A percentile compares a stretch with the other conserved stretches of the same genome.
Conservation (phyloP, 2,113 vertebrate species). For the Trematomus loennbergii region DNA sequence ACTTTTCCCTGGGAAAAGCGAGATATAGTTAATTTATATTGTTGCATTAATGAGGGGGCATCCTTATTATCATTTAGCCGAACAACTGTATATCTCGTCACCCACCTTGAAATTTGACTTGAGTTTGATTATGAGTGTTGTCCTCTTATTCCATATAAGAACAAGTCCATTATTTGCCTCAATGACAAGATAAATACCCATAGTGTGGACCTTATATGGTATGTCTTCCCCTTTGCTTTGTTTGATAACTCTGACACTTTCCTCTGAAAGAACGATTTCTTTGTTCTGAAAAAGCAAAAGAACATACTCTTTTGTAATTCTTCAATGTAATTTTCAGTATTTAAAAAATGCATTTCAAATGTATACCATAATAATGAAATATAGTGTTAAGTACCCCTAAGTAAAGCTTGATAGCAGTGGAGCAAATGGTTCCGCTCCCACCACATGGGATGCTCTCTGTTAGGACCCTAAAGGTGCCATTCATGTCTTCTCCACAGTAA, state of each 20-base stretch:
- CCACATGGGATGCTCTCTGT: constrained; percentile 91
- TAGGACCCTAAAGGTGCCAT: constrained; percentile 87
- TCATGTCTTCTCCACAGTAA: constrained; percentile 78
- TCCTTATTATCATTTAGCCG: not conserved
- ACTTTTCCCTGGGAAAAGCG: constrained; percentile 83
- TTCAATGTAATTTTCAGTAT: not conserved
- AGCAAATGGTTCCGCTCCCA: constrained; percentile 89
- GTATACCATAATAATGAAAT: not conserved
- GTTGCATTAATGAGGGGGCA: not conserved
- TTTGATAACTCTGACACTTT: constrained; percentile 82
- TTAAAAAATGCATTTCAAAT: not conserved
- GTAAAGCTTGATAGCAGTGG: constrained; percentile 90
- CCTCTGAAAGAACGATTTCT: constrained; percentile 87
- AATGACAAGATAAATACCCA: constrained; percentile 91
- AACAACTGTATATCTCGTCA: not conserved
- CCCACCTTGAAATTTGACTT: constrained; percentile 87
- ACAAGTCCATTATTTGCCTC: constrained; percentile 86
- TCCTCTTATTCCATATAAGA: constrained; percentile 92
- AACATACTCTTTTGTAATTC: constrained; percentile 11
- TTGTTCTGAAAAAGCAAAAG: constrained; percentile 81
- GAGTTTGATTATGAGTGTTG: constrained; percentile 90
- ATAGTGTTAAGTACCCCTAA: constrained; percentile 82
- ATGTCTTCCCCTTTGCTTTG: constrained; percentile 74
- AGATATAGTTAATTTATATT: not conserved
- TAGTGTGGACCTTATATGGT: constrained; percentile 85